Conservation (phyloP, 2,888 invertebrate species). For the Scaptomyza tumidula region DNA sequence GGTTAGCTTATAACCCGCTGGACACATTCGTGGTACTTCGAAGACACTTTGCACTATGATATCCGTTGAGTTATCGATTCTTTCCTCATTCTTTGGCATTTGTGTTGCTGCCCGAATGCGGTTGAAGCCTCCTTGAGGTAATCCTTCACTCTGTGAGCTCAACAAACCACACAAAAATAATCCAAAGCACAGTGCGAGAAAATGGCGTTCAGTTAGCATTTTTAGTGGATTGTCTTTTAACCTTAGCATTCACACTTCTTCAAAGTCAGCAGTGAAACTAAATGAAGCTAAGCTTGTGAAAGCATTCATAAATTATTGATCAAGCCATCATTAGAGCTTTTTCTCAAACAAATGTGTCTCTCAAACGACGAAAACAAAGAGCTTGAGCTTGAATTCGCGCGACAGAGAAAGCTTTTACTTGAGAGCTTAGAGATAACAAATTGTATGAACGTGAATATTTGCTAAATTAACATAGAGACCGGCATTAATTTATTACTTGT, state of each 20-base stretch:
- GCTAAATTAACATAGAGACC: no score
- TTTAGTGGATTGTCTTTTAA: not conserved
- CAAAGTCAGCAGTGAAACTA: constrained; percentile 28
- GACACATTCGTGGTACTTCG: constrained; percentile 27
- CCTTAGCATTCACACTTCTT: constrained; percentile 5
- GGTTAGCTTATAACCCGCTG: constrained; percentile 29
- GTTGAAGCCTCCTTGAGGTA: not conserved
- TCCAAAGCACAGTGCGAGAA: constrained; percentile 13
- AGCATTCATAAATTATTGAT: not conserved
- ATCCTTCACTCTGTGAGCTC: not conserved
- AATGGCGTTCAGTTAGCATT: constrained; percentile 10
- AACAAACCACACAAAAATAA: constrained; percentile 29
- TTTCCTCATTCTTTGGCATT: no score
- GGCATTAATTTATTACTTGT: no score
- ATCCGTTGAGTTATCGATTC: accelerated
- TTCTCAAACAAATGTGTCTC: not conserved
- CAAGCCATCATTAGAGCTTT: constrained; percentile 27
- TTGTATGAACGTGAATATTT: no score
- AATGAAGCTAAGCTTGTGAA: constrained; percentile 5
- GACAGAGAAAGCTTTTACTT: not conserved
- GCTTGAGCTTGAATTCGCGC: not conserved
- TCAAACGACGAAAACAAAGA: not conserved
- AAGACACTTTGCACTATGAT: constrained; percentile 40
- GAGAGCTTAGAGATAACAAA: no score
- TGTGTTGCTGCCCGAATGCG: not conserved